Percentiles rank a stretch among this genome's conserved stretches.
Conservation (phyloP, 2,797 vertebrate species). For the Siniperca obscura region DNA sequence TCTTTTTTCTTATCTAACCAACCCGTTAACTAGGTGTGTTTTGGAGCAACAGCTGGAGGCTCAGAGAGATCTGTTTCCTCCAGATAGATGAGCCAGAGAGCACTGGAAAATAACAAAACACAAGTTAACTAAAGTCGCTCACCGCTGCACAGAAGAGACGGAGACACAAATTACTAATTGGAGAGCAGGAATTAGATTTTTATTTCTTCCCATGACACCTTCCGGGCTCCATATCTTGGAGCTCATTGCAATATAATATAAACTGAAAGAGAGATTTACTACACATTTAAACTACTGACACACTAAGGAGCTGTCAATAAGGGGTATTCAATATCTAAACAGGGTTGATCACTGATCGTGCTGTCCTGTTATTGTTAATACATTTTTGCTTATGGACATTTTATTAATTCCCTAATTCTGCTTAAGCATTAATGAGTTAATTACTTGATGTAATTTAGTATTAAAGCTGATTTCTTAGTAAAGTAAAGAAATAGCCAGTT, state of each 20-base stretch:
- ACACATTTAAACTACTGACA: too few relatives aligned
- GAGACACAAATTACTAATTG: background rate
- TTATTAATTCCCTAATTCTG: background rate
- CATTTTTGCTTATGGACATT: background rate
- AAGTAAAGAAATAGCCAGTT: too few relatives aligned
- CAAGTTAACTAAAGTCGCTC: conserved; percentile 25
- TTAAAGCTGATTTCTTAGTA: background rate
- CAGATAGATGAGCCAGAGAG: conserved; percentile 5
- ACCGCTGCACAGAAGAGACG: background rate
- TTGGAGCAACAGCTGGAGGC: background rate
- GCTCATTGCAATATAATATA: too few relatives aligned
- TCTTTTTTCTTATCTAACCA: too few relatives aligned
- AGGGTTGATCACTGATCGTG: background rate
- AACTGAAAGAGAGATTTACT: too few relatives aligned
- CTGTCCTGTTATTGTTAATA: conserved; percentile 17
- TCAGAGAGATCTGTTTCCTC: conserved; percentile 10
- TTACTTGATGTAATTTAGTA: background rate
- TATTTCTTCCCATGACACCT: background rate
- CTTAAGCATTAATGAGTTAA: background rate
- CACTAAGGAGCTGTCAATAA: too few relatives aligned
- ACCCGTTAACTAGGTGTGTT: background rate
- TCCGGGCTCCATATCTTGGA: background rate
- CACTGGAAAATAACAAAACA: conserved; percentile 13
- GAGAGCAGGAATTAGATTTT: background rate
- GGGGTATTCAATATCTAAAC: conserved; percentile 7